Evolutionary conservation across 1,140 invertebrate species (phyloP), one percentile per base, ranked within the genome.

Genomic region (Polyergus mexicanus): DNA sequence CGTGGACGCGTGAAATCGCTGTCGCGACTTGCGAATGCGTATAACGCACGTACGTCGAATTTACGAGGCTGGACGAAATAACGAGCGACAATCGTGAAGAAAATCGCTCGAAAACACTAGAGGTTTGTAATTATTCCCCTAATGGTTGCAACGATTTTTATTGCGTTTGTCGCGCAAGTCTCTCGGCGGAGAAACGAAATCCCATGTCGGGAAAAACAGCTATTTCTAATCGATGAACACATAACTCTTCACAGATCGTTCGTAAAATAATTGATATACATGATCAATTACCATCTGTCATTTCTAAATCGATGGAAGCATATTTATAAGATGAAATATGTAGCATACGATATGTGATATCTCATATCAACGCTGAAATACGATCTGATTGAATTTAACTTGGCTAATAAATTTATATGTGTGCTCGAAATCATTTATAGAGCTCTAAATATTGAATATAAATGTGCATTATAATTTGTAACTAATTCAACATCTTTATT

Each of bases 11-110:
- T 25, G 13, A 13, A 74, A 47, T 72, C 78, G 66, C 66, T 66
- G 44, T 68, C 68, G 65, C 35, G 68, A 66, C 7, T 68, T 41
- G 41, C 54, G n/a, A 88, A 80, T 80, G 75, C 38, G 41, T 47
- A 22, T 41, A 28, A 69, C 44, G 28, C 44, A 54, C 28, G 25
- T 41, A 41, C 65, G 28, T 32, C 51, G 54, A 84, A 63, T 77
- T 84, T 54, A 77, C 25, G 19, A 76, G n/a, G 25, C 10, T 44
- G n/a, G 2, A 5, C 6, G 41, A 54, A 56, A 56, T 38, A 69
- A 80, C 38, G 60, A 66, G 62, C 11, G n/a, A 35, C 28, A 10
- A 62, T 38, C 47, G 38, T 19, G 10, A 7, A 65, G 74, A 58
- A 72, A 86, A 47, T 32, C n/a, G 60, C 35, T 11, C 74, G 47